Conservation (phyloP, 2,113 vertebrate genomes). For the Pedionomus torquatus region DNA sequence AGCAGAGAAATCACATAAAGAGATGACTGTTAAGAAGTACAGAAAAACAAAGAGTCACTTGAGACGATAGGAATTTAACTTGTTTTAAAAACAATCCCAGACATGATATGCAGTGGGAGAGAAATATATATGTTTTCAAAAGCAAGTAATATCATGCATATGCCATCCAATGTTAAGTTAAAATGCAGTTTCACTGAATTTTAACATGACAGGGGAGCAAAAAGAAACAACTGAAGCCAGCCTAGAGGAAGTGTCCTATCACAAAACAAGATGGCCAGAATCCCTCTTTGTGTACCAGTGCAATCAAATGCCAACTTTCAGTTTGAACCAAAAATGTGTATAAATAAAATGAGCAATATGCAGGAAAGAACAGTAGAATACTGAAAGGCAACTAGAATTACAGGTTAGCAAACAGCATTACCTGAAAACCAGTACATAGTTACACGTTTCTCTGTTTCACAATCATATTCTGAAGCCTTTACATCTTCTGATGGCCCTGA, state of each 20-base stretch:
- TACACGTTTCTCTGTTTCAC: not conserved
- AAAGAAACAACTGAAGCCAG: not conserved
- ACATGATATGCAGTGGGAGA: not conserved
- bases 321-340: not conserved
- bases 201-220: not conserved
- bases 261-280: not conserved
- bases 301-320: not conserved
- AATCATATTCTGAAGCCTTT: not conserved
- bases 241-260: not conserved
- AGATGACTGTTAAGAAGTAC: not conserved
- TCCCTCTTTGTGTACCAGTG: not conserved
- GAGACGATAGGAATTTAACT: not conserved
- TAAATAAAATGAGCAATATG: not conserved
- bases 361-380: not conserved
- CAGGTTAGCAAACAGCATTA: not conserved
- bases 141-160: not conserved
- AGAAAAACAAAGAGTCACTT: conserved; percentile 21
- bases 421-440: not conserved
- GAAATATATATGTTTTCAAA: not conserved
- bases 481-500: not conserved
- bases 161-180: not conserved
- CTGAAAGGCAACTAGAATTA: not conserved
- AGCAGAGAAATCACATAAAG: conserved; percentile 1
- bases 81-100: conserved; percentile 29
- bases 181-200: not conserved